A percentile compares a stretch with the other conserved stretches of the same genome.
phyloP scores from a whole-genome alignment of 37 sponge, comb jelly and placozoan genomes.

The Agelas oroides region DNA sequence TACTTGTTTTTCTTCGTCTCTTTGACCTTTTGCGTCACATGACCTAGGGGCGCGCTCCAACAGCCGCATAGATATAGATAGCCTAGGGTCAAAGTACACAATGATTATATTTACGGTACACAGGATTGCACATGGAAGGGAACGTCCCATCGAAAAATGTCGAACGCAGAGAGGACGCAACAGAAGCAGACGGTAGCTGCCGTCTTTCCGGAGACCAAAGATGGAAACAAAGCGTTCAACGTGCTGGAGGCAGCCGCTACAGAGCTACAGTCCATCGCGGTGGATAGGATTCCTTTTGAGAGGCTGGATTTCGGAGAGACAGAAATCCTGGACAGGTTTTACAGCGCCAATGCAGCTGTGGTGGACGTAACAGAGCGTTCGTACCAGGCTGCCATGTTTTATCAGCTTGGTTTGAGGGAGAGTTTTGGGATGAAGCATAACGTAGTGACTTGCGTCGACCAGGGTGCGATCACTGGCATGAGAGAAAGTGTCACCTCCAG shows the following conservation, averaged over 20 bases:
- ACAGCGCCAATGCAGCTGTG: constrained; percentile 70
- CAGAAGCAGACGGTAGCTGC: constrained; percentile 30
- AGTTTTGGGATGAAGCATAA: constrained; percentile 84
- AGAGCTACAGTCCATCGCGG: constrained; percentile 5
- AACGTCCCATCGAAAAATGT: too few relatives aligned
- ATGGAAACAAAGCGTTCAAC: constrained; percentile 46
- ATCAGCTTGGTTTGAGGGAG: constrained; percentile 81
- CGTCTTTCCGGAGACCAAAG: constrained; percentile 67
- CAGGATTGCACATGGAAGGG: too few relatives aligned
- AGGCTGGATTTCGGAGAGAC: constrained; percentile 81
- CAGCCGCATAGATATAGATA: too few relatives aligned
- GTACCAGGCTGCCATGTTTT: constrained; percentile 71
- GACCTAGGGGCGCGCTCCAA: too few relatives aligned
- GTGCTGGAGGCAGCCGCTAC: constrained; percentile 54
- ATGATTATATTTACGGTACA: too few relatives aligned
- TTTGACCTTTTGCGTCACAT: too few relatives aligned
- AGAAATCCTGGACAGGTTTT: constrained; percentile 73
- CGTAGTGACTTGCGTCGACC: constrained; percentile 66
- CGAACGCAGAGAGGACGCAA: too few relatives aligned
- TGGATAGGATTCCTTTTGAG: constrained; percentile 70
- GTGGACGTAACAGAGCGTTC: constrained; percentile 74
- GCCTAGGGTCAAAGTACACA: too few relatives aligned
- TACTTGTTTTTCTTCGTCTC: too few relatives aligned
- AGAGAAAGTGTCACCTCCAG: not conserved
- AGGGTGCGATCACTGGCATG: constrained; percentile 34